Conservation (phyloP, 2,113 vertebrate genomes). For the Gnathonemus longibarbis region DNA sequence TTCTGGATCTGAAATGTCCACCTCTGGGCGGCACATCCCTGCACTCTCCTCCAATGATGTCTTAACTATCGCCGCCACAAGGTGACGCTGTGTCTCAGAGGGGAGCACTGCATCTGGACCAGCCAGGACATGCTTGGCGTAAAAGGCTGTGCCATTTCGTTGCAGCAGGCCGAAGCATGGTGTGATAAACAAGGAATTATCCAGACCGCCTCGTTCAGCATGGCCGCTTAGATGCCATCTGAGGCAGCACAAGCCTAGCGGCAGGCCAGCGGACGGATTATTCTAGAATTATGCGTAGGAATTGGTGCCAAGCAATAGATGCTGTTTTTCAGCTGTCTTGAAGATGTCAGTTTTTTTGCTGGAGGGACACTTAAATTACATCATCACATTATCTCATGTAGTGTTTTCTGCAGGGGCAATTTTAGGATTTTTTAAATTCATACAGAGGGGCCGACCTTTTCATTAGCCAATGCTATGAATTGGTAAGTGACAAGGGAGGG, state of each 20-base stretch:
- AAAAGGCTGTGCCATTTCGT: neutral
- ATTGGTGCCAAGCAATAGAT: neutral
- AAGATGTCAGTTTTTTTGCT: neutral
- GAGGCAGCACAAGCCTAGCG: neutral
- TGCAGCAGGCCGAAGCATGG: neutral
- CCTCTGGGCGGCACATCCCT: no score
- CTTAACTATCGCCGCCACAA: neutral
- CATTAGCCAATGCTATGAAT: neutral
- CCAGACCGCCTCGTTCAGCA: neutral
- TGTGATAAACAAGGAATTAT: constrained; percentile 18
- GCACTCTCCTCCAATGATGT: neutral
- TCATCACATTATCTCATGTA: neutral
- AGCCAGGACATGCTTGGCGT: neutral
- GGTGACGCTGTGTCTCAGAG: neutral
- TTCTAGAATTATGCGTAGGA: neutral
- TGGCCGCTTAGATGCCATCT: neutral
- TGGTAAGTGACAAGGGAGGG: neutral
- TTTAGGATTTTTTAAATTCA: neutral
- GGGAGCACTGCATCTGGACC: neutral
- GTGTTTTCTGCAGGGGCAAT: neutral
- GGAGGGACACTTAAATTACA: neutral
- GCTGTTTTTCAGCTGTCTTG: neutral
- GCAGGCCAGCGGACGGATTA: neutral
- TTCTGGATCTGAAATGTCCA: no score
- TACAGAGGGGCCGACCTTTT: neutral